A percentile compares a stretch with the other conserved stretches of the same genome.
phyloP scores from a whole-genome alignment of 2,113 vertebrate species.

The Tor tambroides region DNA sequence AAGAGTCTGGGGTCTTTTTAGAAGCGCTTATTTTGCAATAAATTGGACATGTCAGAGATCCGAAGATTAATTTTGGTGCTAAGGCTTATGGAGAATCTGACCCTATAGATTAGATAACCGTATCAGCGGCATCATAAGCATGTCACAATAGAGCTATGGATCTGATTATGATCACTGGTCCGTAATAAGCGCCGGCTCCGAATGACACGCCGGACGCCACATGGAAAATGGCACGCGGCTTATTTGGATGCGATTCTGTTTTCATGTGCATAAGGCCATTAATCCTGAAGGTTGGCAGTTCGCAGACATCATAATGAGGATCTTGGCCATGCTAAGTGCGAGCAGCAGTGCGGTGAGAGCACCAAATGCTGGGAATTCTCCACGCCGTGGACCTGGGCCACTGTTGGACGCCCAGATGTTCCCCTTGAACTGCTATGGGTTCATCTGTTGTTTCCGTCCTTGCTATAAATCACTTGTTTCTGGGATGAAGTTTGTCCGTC shows the following conservation, averaged over 20 bases:
- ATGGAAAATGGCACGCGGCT: constrained; percentile 12
- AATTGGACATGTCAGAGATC: constrained; percentile 29
- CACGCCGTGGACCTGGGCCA: neutral
- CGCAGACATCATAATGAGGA: constrained; percentile 2
- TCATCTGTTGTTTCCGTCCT: constrained; percentile 2
- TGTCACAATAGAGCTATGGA: neutral
- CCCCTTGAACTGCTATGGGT: neutral
- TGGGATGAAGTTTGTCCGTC: constrained; percentile 12
- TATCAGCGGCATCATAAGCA: neutral
- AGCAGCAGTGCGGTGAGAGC: constrained; percentile 6
- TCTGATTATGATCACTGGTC: constrained; percentile 28
- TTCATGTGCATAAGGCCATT: constrained; percentile 24
- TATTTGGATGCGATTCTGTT: constrained; percentile 42
- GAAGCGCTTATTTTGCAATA: constrained; percentile 18
- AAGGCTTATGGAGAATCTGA: constrained; percentile 22
- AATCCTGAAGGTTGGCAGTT: constrained; percentile 26
- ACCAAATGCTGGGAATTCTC: constrained; percentile 29
- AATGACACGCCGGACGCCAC: constrained; percentile 4
- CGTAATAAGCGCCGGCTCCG: constrained; percentile 1
- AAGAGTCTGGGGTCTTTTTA: constrained; percentile 7
- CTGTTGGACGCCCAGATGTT: neutral
- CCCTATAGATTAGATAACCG: constrained; percentile 11
- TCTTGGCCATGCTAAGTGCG: constrained; percentile 27
- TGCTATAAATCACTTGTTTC: constrained; percentile 37
- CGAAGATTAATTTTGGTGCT: constrained; percentile 7